Evolutionary conservation across 2,888 invertebrate species (phyloP), one percentile per base, ranked within the genome.

Genomic region (Yponomeuta plumbellus): DNA sequence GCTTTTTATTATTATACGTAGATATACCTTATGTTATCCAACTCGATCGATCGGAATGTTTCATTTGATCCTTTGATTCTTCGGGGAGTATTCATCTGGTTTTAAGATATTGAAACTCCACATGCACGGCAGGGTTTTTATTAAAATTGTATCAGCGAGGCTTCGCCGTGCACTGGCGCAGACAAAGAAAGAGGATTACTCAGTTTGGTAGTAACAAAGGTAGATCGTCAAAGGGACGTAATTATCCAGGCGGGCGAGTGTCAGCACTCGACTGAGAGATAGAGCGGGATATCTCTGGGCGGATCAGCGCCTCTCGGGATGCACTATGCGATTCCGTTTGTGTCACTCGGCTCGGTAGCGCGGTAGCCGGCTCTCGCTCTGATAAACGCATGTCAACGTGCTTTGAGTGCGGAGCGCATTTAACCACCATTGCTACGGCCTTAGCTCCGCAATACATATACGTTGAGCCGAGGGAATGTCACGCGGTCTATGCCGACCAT

Each of bases 321-420:
- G 86, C 85, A 87, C 89, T 90, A 84, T 84, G 81, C 83, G 83
- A 90, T 90, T 90, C 91, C 85, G 89, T 91, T 89, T 91, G 91
- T 91, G 88, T 87, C 87, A 82, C 82, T 80, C 83, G 83, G 72
- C 79, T 86, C 5, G 8, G 26, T 5, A 26, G 26, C 5, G 86
- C 81, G 84, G 85, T 81, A 52, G 79, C 83, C 79, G 80, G 81
- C 70, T 81, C 82, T 80, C 82, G 81, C 86, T 84, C 86, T 85
- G 87, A 88, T 89, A 88, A 89, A 88, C 88, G 83, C 85, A 81
- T 83, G 86, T 88, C 86, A 85, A 83, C 87, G 82, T 81, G 86
- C 84, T 84, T 85, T 86, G 86, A 86, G 81, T 81, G 75, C 80
- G 73, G 70, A 77, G 78, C 78, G 78, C 79, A 78, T 59, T 59